Percentiles rank a stretch among this genome's conserved stretches.
These are phyloP conservation scores for Lepidochrysops patricia DNA, from an alignment of 2,888 invertebrate species.

Conservation along the genomic window DNA sequence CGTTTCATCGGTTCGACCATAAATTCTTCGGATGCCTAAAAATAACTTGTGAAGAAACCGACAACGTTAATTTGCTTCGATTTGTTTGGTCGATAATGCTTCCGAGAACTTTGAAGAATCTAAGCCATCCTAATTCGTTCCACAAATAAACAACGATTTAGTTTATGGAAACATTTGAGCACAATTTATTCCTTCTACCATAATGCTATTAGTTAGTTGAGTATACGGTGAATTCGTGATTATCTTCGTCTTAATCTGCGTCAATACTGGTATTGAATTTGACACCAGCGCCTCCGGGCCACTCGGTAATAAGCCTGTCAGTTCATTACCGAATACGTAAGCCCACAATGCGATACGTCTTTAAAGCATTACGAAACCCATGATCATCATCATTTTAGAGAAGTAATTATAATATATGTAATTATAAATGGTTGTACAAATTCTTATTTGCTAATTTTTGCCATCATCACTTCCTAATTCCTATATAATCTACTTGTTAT, in stretches of 20 bases:
- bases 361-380: not conserved
- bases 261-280: constrained; percentile 26
- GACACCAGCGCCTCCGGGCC: constrained; percentile 27
- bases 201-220: not conserved
- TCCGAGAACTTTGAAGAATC: not conserved
- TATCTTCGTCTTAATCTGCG: constrained; percentile 14
- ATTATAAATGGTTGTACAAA: not conserved
- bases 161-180: not conserved
- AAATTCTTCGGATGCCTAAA: not conserved
- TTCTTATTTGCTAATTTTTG: not conserved
- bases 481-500: no score
- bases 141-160: not conserved
- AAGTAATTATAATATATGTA: no score
- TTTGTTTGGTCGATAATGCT: not conserved
- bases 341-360: constrained; percentile 3
- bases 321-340: constrained; percentile 21
- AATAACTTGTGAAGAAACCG: not conserved
- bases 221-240: not conserved
- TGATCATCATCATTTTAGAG: not conserved
- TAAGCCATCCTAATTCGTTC: not conserved
- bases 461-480: not conserved
- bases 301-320: constrained; percentile 28
- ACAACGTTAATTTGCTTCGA: not conserved
- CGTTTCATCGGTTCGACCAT: not conserved
- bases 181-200: not conserved